Base-by-base conservation (phyloP, 2,113 vertebrate species). In the Ctenodactylus gundi region DNA sequence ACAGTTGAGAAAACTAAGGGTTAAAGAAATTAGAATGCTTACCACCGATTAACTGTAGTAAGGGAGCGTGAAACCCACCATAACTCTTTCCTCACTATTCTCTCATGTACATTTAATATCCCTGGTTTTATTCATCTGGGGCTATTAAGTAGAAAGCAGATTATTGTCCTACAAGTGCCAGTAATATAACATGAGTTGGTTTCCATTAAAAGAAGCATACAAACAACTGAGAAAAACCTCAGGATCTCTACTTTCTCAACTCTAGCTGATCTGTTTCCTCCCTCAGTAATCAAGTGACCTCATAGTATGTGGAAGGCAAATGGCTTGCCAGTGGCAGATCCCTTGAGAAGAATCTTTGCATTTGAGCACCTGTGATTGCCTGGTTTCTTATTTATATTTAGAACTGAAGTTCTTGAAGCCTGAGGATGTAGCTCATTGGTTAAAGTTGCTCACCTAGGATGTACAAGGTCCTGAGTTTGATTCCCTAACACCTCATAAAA, bases 1-100 rank as follows among this genome's bases (percentile, higher is more conserved):
- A 44, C 29, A n/a, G 55, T 11, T 21, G 13, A 39, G 41, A n/a
- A 67, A 41, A 23, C 17, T 9, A 25, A 46, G 44, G 23, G 62
- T 39, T 17, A n/a, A n/a, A n/a, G 60, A 27, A 7, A 7, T 21
- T 27, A 8, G 57, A 29, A 21, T 36, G 7, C 12, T 3, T 14
- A 17, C 27, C 21, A 13, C 6, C 1, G 57, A 29, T 17, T 60
- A 21, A 0, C 0, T 67, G 0, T 25, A 7, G 4, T 7, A 17
- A 20, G 20, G 55, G 75, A 18, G 0, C 5, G 6, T 7, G 29
- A 65, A 13, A 4, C 55, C 29, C 34, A n/a, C n/a, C n/a, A n/a
- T 67, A 36, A 23, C 44, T 25, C 60, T 34, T 85, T 13, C 53
- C 53, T 44, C 11, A 17, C 21, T 10, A 29, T 4, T 46, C 39